phyloP scores from a whole-genome alignment of 2,888 invertebrate genomes.

The Pherbina coryleti region DNA sequence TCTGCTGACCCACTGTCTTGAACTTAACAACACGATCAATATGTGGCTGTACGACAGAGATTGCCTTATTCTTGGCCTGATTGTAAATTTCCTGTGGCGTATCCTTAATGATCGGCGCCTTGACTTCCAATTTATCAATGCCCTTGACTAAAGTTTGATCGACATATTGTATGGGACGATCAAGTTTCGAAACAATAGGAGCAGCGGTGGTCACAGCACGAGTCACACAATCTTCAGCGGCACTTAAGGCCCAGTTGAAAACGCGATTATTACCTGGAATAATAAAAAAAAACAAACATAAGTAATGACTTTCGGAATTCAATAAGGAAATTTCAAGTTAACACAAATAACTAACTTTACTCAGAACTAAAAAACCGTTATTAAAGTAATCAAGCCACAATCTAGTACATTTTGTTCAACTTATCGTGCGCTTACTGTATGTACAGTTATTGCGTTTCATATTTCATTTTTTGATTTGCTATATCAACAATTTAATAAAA shows the following conservation, averaged over 20 bases:
- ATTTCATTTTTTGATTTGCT: too few species aligned
- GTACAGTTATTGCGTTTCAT: too few species aligned
- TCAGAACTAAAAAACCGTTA: not conserved
- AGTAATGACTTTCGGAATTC: too few species aligned
- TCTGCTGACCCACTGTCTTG: conserved; percentile 70
- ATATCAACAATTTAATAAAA: too few species aligned
- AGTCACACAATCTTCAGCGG: conserved; percentile 75
- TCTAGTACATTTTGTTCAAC: too few species aligned
- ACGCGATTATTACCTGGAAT: conserved; percentile 73
- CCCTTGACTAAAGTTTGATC: conserved; percentile 78
- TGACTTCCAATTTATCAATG: conserved; percentile 76
- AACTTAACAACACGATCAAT: conserved; percentile 66
- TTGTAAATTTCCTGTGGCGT: conserved; percentile 74
- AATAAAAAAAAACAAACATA: not conserved
- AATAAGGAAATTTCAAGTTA: too few species aligned
- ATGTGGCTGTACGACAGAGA: conserved; percentile 74
- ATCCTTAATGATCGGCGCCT: conserved; percentile 77
- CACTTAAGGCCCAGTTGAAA: conserved; percentile 78
- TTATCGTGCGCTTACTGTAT: too few species aligned
- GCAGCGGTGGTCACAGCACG: conserved; percentile 74
- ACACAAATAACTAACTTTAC: too few species aligned
- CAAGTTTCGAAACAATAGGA: conserved; percentile 74
- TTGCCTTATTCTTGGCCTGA: conserved; percentile 73
- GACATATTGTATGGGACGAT: conserved; percentile 73
- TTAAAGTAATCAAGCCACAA: not conserved